Evolutionary conservation across 2,888 invertebrate genomes (phyloP), one percentile per base, ranked within the genome.

Genomic region (Drosophila infuscata): DNA sequence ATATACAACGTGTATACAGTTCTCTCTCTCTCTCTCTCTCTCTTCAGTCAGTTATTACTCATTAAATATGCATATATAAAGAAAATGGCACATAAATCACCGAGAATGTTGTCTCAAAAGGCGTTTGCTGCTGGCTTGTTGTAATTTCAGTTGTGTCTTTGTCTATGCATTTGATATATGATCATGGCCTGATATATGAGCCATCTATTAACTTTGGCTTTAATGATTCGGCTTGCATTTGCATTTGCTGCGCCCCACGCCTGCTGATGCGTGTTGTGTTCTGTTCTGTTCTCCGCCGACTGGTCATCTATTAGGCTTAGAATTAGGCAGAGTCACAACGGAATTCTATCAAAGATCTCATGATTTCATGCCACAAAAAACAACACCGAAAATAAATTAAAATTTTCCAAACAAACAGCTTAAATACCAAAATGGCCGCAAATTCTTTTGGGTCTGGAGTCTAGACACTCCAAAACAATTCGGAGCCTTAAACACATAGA

Each of bases 81-180:
- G 15, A 64, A 71, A 79, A 68, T 70, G 65, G 66, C 67, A 69
- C 72, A 83, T 88, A 82, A 88, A 88, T 88, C 82, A 86, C 57
- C 61, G 41, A 56, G 51, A 49, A 59, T 54, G 38, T 49, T 58
- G 49, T 46, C 51, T 68, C 17, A 51, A 36, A 38, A 56, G 84
- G 73, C 63, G 66, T 74, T 73, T 32, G 52, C 12, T 36, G 15
- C 15, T 52, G 58, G 59, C 46, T 63, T 59, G 62, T 60, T 72
- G 62, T 72, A 60, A 38, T 74, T 67, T 58, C 46, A 63, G 46
- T 66, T 69, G 30, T 49, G 30, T 35, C 46, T 61, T 67, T 53
- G 54, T 56, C 11, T 59, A 25, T 29, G 33, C 54, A 43, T 20
- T 36, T 36, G 66, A 76, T 79, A 74, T 81, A 79, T 76, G 81